Percentiles rank a stretch among this genome's conserved stretches.
These are phyloP conservation scores for Phalacrocorax pelagicus DNA, from an alignment of 2,113 vertebrate genomes.

Conservation along the genomic window DNA sequence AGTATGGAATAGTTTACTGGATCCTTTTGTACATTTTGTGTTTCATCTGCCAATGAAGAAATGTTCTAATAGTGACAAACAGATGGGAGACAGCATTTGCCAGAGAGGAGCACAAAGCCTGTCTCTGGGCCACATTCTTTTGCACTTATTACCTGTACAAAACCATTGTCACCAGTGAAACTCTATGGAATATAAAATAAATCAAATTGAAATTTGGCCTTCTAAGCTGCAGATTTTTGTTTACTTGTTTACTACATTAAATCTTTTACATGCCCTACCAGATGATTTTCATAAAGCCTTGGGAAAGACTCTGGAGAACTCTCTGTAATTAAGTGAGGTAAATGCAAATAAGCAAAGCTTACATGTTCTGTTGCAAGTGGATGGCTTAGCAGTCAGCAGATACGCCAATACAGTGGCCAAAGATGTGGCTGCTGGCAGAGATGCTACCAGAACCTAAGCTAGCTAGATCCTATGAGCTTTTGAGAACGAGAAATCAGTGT, in stretches of 20 bases:
- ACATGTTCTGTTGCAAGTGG: background rate
- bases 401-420: background rate
- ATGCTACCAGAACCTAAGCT: background rate
- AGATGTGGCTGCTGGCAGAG: background rate
- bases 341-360: background rate
- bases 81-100: constrained; percentile 45
- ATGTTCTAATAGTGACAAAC: constrained; percentile 29
- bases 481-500: background rate
- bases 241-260: background rate
- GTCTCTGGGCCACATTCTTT: constrained; percentile 24
- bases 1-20: constrained; percentile 40
- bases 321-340: background rate
- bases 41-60: constrained; percentile 50
- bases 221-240: background rate
- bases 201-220: background rate
- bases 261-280: background rate
- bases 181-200: background rate
- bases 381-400: background rate
- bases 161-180: background rate
- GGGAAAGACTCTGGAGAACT: background rate
- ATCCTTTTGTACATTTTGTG: constrained; percentile 29
- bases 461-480: background rate
- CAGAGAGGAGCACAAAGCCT: constrained; percentile 18
- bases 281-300: constrained; percentile 29
- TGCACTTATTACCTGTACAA: constrained; percentile 45